Evolutionary conservation across 2,113 vertebrate species (phyloP).

Genomic region (Nymphicus hollandicus): DNA sequence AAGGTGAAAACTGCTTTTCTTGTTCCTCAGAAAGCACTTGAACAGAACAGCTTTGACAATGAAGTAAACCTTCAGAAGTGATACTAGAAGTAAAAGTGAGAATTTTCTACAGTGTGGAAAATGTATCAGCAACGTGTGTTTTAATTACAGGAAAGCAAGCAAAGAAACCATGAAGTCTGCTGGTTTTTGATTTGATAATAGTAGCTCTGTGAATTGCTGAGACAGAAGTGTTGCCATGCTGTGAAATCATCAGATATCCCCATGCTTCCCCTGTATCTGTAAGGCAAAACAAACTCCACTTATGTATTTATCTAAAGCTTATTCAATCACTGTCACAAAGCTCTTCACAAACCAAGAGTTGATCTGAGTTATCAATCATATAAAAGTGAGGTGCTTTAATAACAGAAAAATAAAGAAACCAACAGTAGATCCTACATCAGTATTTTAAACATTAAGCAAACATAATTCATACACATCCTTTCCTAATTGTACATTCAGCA

Average conservation of each 20-base stretch:
- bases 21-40: background rate
- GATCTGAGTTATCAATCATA: background rate
- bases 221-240: background rate
- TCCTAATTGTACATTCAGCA: background rate
- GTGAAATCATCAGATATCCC: background rate
- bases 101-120: background rate
- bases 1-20: constrained; percentile 28
- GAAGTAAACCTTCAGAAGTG: background rate
- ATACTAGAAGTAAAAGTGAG: background rate
- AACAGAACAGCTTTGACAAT: background rate
- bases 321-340: background rate
- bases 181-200: background rate
- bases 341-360: background rate
- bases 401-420: background rate
- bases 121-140: accelerated
- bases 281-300: background rate
- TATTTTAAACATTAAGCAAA: background rate
- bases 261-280: background rate
- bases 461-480: background rate
- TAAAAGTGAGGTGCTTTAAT: background rate
- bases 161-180: background rate
- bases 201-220: background rate
- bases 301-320: background rate
- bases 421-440: background rate
- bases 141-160: constrained; percentile 34